Evolutionary conservation across 2,888 invertebrate species (phyloP).

Genomic region (Lissocephala sabroskyi): DNA sequence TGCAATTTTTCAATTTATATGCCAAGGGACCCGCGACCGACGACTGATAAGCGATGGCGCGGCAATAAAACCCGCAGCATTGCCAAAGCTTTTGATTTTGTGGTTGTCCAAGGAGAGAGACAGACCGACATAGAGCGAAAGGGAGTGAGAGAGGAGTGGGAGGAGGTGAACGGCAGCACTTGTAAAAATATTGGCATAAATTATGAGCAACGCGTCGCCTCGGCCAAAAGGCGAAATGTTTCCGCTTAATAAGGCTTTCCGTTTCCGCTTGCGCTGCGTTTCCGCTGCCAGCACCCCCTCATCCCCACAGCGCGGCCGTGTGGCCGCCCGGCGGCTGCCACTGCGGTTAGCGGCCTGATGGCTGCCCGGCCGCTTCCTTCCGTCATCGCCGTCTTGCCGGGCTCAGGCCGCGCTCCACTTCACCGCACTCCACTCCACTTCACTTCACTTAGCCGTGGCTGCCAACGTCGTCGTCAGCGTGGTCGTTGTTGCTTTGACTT

Average conservation of each 20-base stretch:
- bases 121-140: no score
- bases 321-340: slow-evolving; percentile 2
- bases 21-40: slow-evolving; percentile 39
- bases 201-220: slow-evolving; percentile 42
- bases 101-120: slow-evolving; percentile 12
- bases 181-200: slow-evolving; percentile 68
- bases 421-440: slow-evolving; percentile 23
- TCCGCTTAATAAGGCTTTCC: slow-evolving; percentile 68
- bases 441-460: not conserved
- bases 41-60: slow-evolving; percentile 1
- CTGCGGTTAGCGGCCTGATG: not conserved
- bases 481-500: slow-evolving; percentile 2
- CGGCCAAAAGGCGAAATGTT: slow-evolving; percentile 59
- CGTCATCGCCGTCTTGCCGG: slow-evolving; percentile 14
- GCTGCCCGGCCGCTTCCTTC: slow-evolving; percentile 45
- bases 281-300: slow-evolving; percentile 20
- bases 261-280: slow-evolving; percentile 54
- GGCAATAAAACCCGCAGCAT: slow-evolving; percentile 38
- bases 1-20: slow-evolving; percentile 62
- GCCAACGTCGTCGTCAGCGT: not conserved
- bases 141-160: slow-evolving; percentile 1
- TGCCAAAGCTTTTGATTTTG: slow-evolving; percentile 38
- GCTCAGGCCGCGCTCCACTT: slow-evolving; percentile 2
- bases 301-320: slow-evolving; percentile 11
- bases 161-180: slow-evolving; percentile 22